Conservation (phyloP, 2,888 invertebrate species). For the Anthophora plumipes region DNA sequence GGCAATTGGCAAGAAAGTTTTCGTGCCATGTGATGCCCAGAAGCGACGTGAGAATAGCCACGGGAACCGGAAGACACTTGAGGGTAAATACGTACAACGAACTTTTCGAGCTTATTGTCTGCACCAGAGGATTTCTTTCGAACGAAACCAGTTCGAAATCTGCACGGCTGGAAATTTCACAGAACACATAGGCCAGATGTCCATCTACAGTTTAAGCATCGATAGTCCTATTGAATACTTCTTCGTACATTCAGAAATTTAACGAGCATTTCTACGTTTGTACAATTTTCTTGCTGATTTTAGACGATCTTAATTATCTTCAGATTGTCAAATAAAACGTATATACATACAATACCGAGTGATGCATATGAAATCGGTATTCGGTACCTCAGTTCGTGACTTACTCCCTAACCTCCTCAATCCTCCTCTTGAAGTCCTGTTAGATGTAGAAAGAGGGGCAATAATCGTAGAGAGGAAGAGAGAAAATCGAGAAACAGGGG, state of each 20-base stretch:
- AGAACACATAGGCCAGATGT: slow-evolving; percentile 14
- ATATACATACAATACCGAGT: too few relatives aligned
- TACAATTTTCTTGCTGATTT: too few relatives aligned
- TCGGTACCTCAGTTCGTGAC: too few relatives aligned
- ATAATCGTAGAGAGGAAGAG: too few relatives aligned
- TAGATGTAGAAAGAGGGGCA: too few relatives aligned
- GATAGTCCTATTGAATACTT: background rate
- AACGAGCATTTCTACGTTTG: background rate
- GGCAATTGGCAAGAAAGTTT: slow-evolving; percentile 46
- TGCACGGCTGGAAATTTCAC: background rate
- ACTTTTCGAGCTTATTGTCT: slow-evolving; percentile 25
- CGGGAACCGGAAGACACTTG: slow-evolving; percentile 5
- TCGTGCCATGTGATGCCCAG: slow-evolving; percentile 53
- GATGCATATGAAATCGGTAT: too few relatives aligned
- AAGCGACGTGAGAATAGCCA: slow-evolving; percentile 44
- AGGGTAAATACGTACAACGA: slow-evolving; percentile 5
- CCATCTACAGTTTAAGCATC: background rate
- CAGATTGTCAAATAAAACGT: too few relatives aligned
- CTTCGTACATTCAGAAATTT: background rate
- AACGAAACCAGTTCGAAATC: slow-evolving; percentile 17
- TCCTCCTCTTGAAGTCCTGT: too few relatives aligned
- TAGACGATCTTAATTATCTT: too few relatives aligned
- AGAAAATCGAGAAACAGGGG: too few relatives aligned
- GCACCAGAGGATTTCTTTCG: background rate
- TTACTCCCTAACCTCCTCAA: too few relatives aligned